These are phyloP conservation scores for Meles meles DNA, from an alignment of 2,113 vertebrate genomes.

Conservation along the genomic window DNA sequence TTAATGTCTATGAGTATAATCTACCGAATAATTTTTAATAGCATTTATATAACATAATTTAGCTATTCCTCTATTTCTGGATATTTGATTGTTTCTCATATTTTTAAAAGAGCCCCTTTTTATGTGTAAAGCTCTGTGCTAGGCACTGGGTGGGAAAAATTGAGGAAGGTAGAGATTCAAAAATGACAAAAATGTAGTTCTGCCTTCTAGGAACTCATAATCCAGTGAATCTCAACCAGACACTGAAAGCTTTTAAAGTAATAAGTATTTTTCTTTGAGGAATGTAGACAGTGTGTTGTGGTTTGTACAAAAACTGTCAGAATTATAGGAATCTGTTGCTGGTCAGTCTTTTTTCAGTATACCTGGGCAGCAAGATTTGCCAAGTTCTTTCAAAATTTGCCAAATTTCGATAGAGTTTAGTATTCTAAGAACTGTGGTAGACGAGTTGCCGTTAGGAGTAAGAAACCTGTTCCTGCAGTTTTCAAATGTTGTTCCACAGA, in stretches of 20 bases:
- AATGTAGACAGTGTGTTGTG: background rate
- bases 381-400: background rate
- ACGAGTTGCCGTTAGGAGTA: background rate
- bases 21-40: background rate
- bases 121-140: background rate
- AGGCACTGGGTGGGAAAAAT: background rate
- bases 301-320: conserved; percentile 29
- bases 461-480: background rate
- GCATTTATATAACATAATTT: background rate
- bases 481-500: conserved; percentile 32
- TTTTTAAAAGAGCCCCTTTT: background rate
- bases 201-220: conserved; percentile 45
- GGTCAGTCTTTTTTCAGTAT: background rate
- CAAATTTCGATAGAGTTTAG: background rate
- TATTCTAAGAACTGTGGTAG: conserved; percentile 18
- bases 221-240: conserved; percentile 21
- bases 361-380: background rate
- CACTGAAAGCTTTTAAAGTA: conserved; percentile 30
- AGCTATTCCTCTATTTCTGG: conserved; percentile 1
- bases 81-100: background rate
- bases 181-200: background rate
- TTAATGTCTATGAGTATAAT: conserved; percentile 1
- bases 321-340: background rate
- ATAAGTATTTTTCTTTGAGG: background rate
- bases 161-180: background rate